Percentiles rank a stretch among this genome's conserved stretches.
Evolutionary conservation across 2,113 vertebrate genomes (phyloP).

Genomic region (Corythornis madagascariensis): DNA sequence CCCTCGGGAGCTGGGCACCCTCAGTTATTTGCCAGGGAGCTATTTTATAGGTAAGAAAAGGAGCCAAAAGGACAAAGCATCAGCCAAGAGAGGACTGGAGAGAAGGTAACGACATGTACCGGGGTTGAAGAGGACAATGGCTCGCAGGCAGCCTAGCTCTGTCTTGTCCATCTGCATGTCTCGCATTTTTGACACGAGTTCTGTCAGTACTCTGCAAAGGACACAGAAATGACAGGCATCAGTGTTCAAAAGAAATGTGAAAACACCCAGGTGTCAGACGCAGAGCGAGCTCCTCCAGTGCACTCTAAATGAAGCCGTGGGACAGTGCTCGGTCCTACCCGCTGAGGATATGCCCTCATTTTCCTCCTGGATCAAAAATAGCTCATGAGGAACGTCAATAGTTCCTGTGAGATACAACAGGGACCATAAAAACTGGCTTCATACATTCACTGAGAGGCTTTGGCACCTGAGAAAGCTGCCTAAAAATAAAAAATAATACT

Average conservation of each 20-base stretch:
- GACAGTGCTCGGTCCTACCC: neutral
- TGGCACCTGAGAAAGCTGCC: conserved; percentile 8
- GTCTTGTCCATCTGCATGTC: conserved; percentile 99
- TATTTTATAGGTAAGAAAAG: neutral
- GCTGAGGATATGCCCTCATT: conserved; percentile 20
- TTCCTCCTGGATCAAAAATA: conserved; percentile 5
- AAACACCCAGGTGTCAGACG: neutral
- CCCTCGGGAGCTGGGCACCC: neutral
- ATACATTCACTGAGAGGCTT: neutral
- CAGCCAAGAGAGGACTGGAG: neutral
- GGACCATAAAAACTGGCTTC: neutral
- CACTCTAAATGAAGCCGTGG: neutral
- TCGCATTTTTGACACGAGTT: conserved; percentile 98
- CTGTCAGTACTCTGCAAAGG: conserved; percentile 91
- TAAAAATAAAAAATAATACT: conserved; percentile 43
- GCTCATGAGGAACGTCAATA: conserved; percentile 18
- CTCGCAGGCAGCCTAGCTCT: conserved; percentile 95
- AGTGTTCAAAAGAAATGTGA: neutral
- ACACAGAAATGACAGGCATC: neutral
- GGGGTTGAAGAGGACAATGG: conserved; percentile 97
- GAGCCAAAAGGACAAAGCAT: neutral
- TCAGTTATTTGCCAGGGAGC: neutral
- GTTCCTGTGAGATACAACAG: conserved; percentile 36
- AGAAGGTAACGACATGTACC: conserved; percentile 69
- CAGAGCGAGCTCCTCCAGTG: neutral